Evolutionary conservation across 2,888 invertebrate species (phyloP).

Genomic region (Nemotelus nigrinus): DNA sequence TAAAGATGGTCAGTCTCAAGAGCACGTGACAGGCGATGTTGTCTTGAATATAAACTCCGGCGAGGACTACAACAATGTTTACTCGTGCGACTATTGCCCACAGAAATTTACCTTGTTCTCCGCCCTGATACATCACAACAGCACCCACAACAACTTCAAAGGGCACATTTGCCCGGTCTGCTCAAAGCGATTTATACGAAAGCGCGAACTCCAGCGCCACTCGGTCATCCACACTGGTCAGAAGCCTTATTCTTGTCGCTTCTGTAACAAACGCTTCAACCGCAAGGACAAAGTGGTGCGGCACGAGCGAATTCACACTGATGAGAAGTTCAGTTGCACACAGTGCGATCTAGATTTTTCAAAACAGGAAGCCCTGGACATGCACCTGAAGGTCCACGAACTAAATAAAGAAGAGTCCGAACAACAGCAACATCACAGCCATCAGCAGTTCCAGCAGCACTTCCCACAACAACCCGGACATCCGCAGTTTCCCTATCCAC

Average conservation of each 20-base stretch:
- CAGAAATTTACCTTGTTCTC: conserved; percentile 67
- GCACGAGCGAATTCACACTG: conserved; percentile 75
- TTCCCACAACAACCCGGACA: conserved; percentile 2
- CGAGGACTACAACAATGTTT: conserved; percentile 52
- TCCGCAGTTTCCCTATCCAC: conserved; percentile 1
- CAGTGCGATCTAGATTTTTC: conserved; percentile 66
- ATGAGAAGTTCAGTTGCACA: conserved; percentile 71
- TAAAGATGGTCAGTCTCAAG: conserved; percentile 6
- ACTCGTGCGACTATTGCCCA: conserved; percentile 67
- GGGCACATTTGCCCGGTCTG: conserved; percentile 73
- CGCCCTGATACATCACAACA: conserved; percentile 68
- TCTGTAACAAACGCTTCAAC: conserved; percentile 75
- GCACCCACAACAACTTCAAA: conserved; percentile 64
- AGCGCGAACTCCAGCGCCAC: conserved; percentile 77
- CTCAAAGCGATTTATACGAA: conserved; percentile 74
- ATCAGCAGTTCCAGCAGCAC: conserved; percentile 4
- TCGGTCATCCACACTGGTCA: conserved; percentile 73
- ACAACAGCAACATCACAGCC: background rate
- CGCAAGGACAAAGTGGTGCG: conserved; percentile 76
- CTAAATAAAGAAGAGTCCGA: conserved; percentile 31
- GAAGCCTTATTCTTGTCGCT: conserved; percentile 74
- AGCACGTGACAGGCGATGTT: conserved; percentile 50
- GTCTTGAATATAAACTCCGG: conserved; percentile 31
- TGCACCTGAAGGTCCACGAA: conserved; percentile 60
- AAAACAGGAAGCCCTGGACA: conserved; percentile 59